Evolutionary conservation across 2,797 vertebrate genomes (phyloP), one percentile per base, ranked within the genome.

Genomic region (Chaetodon trifasciatus): DNA sequence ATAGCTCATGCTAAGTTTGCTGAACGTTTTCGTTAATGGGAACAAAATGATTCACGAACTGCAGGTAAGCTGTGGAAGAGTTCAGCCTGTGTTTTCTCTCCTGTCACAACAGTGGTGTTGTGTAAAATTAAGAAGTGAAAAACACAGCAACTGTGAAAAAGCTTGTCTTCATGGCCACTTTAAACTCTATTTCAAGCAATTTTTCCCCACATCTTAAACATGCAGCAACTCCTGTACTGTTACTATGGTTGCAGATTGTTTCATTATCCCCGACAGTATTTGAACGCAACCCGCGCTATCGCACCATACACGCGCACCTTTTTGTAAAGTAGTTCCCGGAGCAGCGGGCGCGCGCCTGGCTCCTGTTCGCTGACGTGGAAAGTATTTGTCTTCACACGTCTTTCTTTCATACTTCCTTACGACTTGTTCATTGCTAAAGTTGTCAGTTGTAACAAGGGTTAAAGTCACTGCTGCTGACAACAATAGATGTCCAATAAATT

Each of bases 311-410:
- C 32, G 42, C 50, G 65, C 70, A 79, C 70, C 65, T 76, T 44
- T 82, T 35, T n/a, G 23, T 67, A 4, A 76, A 85, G 24, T 78
- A 21, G 80, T 70, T 87, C 75, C 61, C 39, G 46, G 37, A 78
- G 78, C 58, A 62, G 40, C 76, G 74, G 85, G 73, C 0, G 66
- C 81, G 81, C 76, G 80, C 83, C 1, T 72, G 53, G 63, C 57
- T 53, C 61, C 66, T 81, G 52, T 67, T 76, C 67, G 86, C 78
- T 88, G 85, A 90, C 85, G 83, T 86, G 82, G 62, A 53, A 46
- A 53, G 2, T 56, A 6, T 53, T 39, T 42, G 6, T 19, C 39
- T 19, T 63, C 5, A 28, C 32, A 11, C 58, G 44, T n/a, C 32
- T 46, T 15, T 64, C 12, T 47, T 21, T 5, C 6, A 35, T 17